Evolutionary conservation across 2,888 invertebrate species (phyloP).

Genomic region (Metallyticus violacea): DNA sequence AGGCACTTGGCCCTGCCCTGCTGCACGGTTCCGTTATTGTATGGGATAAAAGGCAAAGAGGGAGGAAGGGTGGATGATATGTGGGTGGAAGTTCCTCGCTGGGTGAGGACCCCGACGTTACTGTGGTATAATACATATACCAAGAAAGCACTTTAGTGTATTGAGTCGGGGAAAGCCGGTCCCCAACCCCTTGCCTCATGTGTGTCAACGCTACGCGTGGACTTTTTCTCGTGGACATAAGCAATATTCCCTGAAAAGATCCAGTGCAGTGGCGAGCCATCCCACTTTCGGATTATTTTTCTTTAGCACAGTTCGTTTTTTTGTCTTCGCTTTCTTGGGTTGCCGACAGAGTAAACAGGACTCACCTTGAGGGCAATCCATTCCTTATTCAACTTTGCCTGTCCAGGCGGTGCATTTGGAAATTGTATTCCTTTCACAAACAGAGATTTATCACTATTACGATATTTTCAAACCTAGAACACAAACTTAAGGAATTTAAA

Average conservation of each 20-base stretch:
- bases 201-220: constrained; percentile 5
- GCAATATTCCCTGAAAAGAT: constrained; percentile 23
- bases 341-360: neutral
- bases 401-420: no score
- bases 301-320: neutral
- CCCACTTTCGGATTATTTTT: constrained; percentile 18
- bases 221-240: constrained; percentile 1
- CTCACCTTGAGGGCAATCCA: neutral
- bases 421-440: neutral
- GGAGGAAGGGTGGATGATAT: constrained; percentile 9
- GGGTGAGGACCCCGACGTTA: neutral
- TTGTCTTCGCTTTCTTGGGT: neutral
- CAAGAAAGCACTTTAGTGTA: constrained; percentile 48
- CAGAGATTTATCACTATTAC: neutral
- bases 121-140: constrained; percentile 15
- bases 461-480: no score
- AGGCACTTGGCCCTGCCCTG: neutral
- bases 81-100: neutral
- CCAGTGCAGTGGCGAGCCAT: neutral
- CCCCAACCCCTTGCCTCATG: neutral
- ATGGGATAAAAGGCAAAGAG: constrained; percentile 21
- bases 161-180: constrained; percentile 44
- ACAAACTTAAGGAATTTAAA: no score
- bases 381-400: neutral
- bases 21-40: constrained; percentile 15